These are phyloP conservation scores for Carpatolechia fugitivella DNA, from an alignment of 2,888 invertebrate species.

Conservation along the genomic window DNA sequence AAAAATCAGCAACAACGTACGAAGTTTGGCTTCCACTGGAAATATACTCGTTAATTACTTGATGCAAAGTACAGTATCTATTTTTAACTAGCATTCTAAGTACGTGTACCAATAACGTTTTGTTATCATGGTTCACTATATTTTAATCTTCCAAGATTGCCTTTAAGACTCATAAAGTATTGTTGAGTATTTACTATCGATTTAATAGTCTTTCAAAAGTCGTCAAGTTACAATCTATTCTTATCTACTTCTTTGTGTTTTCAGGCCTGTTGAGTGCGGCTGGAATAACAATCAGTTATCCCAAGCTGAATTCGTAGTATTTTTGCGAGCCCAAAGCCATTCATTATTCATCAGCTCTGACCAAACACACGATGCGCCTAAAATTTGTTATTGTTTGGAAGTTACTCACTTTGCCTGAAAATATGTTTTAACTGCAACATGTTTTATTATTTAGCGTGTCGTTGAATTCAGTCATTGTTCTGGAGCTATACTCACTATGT, in stretches of 20 bases:
- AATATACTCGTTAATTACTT: no score
- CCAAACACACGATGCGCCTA: slow-evolving; percentile 10
- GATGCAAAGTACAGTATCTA: no score
- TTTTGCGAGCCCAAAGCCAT: slow-evolving; percentile 14
- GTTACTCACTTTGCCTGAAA: neutral
- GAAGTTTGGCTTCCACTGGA: no score
- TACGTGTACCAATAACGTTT: no score
- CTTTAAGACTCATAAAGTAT: no score
- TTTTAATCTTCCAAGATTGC: no score
- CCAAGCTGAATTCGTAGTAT: slow-evolving; percentile 5
- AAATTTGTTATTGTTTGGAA: slow-evolving; percentile 11
- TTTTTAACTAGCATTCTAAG: no score
- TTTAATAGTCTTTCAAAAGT: slow-evolving; percentile 1
- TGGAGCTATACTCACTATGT: neutral
- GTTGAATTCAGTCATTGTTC: no score
- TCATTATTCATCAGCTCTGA: slow-evolving; percentile 13
- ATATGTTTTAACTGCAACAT: neutral
- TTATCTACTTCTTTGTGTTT: slow-evolving; percentile 17
- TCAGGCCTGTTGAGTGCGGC: slow-evolving; percentile 16
- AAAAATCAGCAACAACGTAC: no score
- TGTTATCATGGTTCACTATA: no score
- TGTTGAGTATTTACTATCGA: no score
- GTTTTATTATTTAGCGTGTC: no score
- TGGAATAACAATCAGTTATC: slow-evolving; percentile 19
- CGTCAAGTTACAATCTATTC: slow-evolving; percentile 11